These are phyloP conservation scores for Heterodera carotae DNA, from an alignment of 1,140 invertebrate genomes.

Conservation along the genomic window DNA sequence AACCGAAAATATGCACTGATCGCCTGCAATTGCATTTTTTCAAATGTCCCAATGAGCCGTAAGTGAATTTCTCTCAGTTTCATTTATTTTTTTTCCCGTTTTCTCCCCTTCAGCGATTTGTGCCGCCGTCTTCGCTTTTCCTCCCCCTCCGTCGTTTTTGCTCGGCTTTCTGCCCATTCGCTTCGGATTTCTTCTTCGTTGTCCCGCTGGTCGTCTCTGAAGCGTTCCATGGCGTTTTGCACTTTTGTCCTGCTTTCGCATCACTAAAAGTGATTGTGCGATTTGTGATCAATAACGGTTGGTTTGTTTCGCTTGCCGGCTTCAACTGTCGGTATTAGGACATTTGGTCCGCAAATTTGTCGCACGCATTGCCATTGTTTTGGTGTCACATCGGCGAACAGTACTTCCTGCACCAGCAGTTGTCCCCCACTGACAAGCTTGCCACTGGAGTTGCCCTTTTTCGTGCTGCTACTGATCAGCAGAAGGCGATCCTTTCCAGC, in stretches of 20 bases:
- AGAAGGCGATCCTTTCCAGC: neutral
- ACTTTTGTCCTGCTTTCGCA: neutral
- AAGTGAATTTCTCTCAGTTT: neutral
- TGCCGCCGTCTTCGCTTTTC: neutral
- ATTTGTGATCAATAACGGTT: neutral
- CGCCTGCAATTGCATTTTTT: too few species aligned
- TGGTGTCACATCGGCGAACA: neutral
- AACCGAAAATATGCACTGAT: too few species aligned
- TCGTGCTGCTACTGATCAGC: neutral
- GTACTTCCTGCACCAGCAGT: neutral
- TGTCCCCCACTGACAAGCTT: neutral
- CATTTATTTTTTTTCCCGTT: neutral
- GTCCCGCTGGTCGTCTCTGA: neutral
- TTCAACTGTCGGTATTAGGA: neutral
- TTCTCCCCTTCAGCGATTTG: neutral
- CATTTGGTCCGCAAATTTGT: neutral
- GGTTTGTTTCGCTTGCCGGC: neutral
- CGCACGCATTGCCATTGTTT: conserved; percentile 6
- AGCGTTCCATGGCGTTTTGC: neutral
- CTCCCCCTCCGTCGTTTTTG: neutral
- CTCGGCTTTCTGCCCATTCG: neutral
- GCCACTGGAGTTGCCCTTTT: neutral
- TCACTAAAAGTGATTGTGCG: neutral
- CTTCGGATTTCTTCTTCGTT: neutral
- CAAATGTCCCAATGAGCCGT: too few species aligned